Evolutionary conservation across 1,140 invertebrate species (phyloP).

Genomic region (Drosophila eugracilis): DNA sequence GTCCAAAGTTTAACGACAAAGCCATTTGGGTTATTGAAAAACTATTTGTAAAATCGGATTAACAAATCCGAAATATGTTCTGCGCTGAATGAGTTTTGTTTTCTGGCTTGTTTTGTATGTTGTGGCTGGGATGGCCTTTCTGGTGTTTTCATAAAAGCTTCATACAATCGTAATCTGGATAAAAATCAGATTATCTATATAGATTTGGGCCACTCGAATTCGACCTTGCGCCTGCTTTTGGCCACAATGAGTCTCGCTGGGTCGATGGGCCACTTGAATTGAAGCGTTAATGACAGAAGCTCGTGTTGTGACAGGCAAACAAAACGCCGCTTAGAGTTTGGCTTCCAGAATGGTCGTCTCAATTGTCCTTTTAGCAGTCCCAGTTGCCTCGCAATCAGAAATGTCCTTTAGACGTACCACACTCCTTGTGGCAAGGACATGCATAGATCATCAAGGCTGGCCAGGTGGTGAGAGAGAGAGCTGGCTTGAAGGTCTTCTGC

Average conservation of each 20-base stretch:
- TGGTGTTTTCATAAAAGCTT: conserved; percentile 17
- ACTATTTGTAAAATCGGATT: conserved; percentile 23
- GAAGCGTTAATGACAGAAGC: conserved; percentile 54
- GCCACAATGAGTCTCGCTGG: conserved; percentile 35
- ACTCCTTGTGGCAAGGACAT: conserved; percentile 8
- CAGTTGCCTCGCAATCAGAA: not conserved
- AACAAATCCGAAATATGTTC: conserved; percentile 23
- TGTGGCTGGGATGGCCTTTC: conserved; percentile 13
- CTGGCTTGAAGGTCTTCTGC: not conserved
- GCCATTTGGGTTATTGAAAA: conserved; percentile 34
- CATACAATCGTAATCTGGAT: conserved; percentile 16
- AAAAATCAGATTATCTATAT: conserved; percentile 27
- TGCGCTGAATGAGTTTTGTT: not conserved
- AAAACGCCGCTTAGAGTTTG: conserved; percentile 45
- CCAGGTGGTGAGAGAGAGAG: conserved; percentile 7
- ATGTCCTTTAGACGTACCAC: not conserved
- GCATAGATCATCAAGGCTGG: conserved; percentile 12
- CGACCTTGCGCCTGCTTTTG: conserved; percentile 3
- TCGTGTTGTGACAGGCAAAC: conserved; percentile 57
- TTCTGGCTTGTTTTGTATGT: conserved; percentile 1
- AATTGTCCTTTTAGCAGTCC: conserved; percentile 28
- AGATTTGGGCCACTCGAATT: not conserved
- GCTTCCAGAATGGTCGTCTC: conserved; percentile 11
- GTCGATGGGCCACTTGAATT: conserved; percentile 55
- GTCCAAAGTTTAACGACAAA: conserved; percentile 13